Percentiles rank a stretch among this genome's conserved stretches.
Conservation (phyloP, 2,113 vertebrate genomes). For the Kobus ellipsiprymnus region DNA sequence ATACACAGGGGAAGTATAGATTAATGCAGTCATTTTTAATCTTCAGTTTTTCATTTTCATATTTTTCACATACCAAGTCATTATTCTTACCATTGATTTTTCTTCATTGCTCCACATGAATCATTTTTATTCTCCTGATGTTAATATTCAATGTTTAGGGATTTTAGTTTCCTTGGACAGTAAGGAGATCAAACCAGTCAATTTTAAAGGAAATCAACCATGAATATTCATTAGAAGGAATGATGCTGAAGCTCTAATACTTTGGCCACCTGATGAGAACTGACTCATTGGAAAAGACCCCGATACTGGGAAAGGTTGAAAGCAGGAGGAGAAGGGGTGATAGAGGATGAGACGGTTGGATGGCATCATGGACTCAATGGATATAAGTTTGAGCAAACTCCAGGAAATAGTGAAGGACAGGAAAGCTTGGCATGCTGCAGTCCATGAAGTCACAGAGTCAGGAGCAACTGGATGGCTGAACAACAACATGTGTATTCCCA, state of each 20-base stretch:
- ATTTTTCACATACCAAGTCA: neutral
- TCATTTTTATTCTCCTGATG: constrained; percentile 1
- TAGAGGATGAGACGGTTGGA: neutral
- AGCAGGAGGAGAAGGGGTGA: neutral
- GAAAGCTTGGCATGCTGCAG: neutral
- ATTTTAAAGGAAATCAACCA: neutral
- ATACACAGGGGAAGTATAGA: neutral
- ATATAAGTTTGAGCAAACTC: neutral
- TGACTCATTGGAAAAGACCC: neutral
- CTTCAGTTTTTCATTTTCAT: neutral
- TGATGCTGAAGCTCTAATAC: neutral
- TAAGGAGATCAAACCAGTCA: neutral
- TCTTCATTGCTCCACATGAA: neutral
- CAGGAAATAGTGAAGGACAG: neutral
- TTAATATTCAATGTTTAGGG: neutral
- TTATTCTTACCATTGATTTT: neutral
- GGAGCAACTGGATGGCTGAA: neutral
- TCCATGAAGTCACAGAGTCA: neutral
- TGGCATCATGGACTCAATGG: neutral
- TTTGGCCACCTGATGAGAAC: neutral
- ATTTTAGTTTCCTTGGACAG: neutral
- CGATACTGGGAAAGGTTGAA: neutral
- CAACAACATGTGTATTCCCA: neutral
- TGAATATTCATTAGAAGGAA: neutral
- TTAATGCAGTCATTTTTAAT: neutral